These are phyloP conservation scores for Dolichopus griseipennis DNA, from an alignment of 2,888 invertebrate genomes.

Conservation along the genomic window DNA sequence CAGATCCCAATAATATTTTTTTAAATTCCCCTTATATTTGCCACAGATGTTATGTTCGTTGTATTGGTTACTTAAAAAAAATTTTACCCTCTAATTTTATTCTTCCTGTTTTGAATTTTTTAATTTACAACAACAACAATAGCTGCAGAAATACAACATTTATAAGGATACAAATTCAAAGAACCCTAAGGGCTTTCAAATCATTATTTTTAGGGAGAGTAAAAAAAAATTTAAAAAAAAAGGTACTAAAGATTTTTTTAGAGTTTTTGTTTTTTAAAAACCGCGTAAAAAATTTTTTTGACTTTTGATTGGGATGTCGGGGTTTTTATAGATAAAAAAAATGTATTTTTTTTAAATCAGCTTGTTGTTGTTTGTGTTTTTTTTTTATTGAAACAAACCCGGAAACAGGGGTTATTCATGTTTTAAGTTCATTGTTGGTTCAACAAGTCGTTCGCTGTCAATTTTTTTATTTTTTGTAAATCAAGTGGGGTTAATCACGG, in stretches of 20 bases:
- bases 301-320: not conserved
- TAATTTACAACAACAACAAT: no score
- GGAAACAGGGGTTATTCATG: not conserved
- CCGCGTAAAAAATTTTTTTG: not conserved
- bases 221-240: not conserved
- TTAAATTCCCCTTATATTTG: not conserved
- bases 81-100: not conserved
- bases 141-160: no score
- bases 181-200: no score
- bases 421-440: not conserved
- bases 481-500: conserved; percentile 19
- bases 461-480: not conserved
- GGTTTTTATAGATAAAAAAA: no score
- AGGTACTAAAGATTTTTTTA: not conserved
- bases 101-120: not conserved
- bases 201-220: not conserved
- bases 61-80: no score
- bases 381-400: not conserved
- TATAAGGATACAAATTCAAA: no score
- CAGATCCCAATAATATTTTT: not conserved
- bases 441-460: not conserved
- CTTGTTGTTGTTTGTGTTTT: not conserved
- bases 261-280: not conserved
- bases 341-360: no score
- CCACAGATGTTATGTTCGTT: not conserved